These are phyloP conservation scores for Heliconius hortense DNA, from an alignment of 2,888 invertebrate species.

Conservation along the genomic window DNA sequence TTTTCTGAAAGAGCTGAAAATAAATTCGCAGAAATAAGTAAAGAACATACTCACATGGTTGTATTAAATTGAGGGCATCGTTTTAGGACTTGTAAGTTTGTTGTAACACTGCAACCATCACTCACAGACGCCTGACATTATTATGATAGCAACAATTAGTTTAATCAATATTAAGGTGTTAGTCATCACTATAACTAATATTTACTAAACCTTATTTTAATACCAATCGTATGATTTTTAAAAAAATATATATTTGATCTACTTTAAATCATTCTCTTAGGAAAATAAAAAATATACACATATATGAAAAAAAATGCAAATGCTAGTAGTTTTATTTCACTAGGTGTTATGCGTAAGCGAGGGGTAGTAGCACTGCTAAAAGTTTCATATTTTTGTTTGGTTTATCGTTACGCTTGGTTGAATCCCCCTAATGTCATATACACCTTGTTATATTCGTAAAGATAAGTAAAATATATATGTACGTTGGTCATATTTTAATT, in stretches of 20 bases:
- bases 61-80: neutral
- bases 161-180: constrained; percentile 46
- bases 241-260: no score
- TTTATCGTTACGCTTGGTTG: constrained; percentile 58
- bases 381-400: constrained; percentile 39
- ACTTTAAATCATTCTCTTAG: neutral
- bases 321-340: constrained; percentile 43
- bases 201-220: neutral
- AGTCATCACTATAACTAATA: constrained; percentile 19
- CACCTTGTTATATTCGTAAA: neutral
- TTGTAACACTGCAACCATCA: constrained; percentile 9
- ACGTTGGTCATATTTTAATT: neutral
- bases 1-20: neutral
- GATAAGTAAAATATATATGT: constrained; percentile 3
- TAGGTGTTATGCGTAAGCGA: constrained; percentile 43
- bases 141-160: constrained; percentile 45
- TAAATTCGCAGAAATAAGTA: neutral
- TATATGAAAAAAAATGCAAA: neutral
- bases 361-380: constrained; percentile 53
- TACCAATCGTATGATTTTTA: neutral
- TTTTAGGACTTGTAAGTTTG: neutral
- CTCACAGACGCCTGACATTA: constrained; percentile 41
- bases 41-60: neutral
- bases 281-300: neutral
- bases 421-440: constrained; percentile 53